These are phyloP conservation scores for Sorex araneus DNA, from an alignment of 2,113 vertebrate species.

Conservation along the genomic window DNA sequence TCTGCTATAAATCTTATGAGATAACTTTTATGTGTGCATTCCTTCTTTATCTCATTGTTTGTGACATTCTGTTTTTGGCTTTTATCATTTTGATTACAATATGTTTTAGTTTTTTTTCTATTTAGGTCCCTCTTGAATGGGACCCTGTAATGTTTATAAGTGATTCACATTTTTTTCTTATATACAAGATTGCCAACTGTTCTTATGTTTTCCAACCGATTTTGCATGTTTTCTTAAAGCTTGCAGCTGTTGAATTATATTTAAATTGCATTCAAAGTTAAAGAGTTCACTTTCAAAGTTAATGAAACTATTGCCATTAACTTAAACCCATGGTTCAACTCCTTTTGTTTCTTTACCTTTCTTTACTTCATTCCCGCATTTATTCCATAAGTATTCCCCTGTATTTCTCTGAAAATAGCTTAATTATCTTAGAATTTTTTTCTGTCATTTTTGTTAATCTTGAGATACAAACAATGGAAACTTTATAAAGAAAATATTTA, in stretches of 20 bases:
- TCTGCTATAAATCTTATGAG: too few species aligned
- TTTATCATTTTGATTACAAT: too few species aligned
- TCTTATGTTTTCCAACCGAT: not conserved
- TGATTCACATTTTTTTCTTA: slow-evolving; percentile 55
- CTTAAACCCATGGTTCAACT: not conserved
- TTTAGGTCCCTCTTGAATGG: too few species aligned
- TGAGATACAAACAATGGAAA: not conserved
- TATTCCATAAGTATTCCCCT: not conserved
- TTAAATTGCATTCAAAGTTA: slow-evolving; percentile 44
- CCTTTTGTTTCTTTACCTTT: not conserved
- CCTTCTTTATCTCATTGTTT: too few species aligned
- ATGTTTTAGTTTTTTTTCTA: too few species aligned
- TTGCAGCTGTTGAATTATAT: slow-evolving; percentile 35
- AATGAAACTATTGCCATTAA: slow-evolving; percentile 16
- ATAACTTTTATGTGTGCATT: too few species aligned
- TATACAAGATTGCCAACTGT: slow-evolving; percentile 6
- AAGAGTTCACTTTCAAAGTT: slow-evolving; percentile 15
- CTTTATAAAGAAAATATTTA: not conserved
- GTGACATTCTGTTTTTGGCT: too few species aligned
- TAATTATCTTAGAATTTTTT: not conserved
- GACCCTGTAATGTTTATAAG: not conserved
- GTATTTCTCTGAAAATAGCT: not conserved
- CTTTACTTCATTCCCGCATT: not conserved
- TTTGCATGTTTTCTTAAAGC: slow-evolving; percentile 39
- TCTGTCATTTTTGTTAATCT: not conserved